These are phyloP conservation scores for Paralinhomoeus sp. DNA, from an alignment of 2,888 invertebrate genomes.

Conservation along the genomic window DNA sequence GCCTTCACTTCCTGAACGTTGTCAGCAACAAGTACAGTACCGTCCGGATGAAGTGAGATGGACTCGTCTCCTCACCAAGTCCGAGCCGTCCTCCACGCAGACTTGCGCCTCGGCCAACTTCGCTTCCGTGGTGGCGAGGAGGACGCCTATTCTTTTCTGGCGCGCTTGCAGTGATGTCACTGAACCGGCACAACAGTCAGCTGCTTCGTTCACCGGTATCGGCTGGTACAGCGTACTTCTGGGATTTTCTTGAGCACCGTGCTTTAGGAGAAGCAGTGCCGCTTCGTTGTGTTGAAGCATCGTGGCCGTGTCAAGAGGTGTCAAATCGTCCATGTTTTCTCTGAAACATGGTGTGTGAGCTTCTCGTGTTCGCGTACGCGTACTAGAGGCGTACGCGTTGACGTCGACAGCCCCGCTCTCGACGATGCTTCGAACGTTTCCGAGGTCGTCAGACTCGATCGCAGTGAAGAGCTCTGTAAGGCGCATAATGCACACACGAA, in stretches of 20 bases:
- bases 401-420: conserved; percentile 77
- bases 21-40: background rate
- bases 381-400: conserved; percentile 61
- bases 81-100: background rate
- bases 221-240: conserved; percentile 29
- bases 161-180: background rate
- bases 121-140: background rate
- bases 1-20: background rate
- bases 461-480: conserved; percentile 67
- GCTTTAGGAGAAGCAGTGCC: conserved; percentile 61
- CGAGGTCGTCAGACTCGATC: conserved; percentile 79
- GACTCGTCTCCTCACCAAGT: background rate
- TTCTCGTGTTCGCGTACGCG: background rate
- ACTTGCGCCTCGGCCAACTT: conserved; percentile 7
- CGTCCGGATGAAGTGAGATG: background rate
- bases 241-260: conserved; percentile 31
- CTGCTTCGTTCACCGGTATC: no score
- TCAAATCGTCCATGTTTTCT: conserved; percentile 46
- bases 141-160: background rate
- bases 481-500: background rate
- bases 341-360: background rate
- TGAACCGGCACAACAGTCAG: background rate
- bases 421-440: conserved; percentile 66
- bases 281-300: conserved; percentile 65
- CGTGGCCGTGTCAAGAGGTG: conserved; percentile 74